These are phyloP conservation scores for Phalangium opilio DNA, from an alignment of 2,888 invertebrate species.

Conservation along the genomic window DNA sequence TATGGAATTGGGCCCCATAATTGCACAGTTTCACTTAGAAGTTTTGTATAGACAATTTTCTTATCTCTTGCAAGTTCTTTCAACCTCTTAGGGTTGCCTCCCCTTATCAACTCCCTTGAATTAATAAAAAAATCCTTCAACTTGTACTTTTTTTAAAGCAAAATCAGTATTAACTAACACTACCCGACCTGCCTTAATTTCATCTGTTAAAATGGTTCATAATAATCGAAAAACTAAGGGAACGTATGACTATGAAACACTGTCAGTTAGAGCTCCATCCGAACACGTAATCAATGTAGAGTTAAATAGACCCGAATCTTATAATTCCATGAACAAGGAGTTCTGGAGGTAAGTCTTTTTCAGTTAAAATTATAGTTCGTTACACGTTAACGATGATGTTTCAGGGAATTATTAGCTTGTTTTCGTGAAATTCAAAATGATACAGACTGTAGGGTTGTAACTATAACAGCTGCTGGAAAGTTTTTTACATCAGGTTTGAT, in stretches of 20 bases:
- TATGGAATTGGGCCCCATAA: too few relatives aligned
- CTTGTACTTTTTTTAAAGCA: too few relatives aligned
- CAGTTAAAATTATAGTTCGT: not conserved
- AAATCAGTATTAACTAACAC: too few relatives aligned
- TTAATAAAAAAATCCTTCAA: too few relatives aligned
- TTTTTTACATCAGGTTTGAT: not conserved
- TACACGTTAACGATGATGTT: not conserved
- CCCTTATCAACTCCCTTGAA: too few relatives aligned
- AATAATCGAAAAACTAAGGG: too few relatives aligned
- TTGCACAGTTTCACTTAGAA: too few relatives aligned
- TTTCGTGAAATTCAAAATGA: not conserved
- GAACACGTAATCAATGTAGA: not conserved
- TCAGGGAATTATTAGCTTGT: not conserved
- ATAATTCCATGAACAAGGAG: not conserved
- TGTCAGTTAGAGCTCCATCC: not conserved
- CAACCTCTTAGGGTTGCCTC: too few relatives aligned
- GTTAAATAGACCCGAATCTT: not conserved
- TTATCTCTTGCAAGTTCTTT: too few relatives aligned
- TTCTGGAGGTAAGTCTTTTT: not conserved
- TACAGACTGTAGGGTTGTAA: not conserved
- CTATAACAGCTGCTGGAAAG: not conserved
- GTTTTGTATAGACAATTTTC: too few relatives aligned
- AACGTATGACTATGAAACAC: not conserved
- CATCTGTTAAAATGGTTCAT: too few relatives aligned
- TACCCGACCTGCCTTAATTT: too few relatives aligned